These are phyloP conservation scores for Ophraella communa DNA, from an alignment of 2,888 invertebrate genomes.

Conservation along the genomic window DNA sequence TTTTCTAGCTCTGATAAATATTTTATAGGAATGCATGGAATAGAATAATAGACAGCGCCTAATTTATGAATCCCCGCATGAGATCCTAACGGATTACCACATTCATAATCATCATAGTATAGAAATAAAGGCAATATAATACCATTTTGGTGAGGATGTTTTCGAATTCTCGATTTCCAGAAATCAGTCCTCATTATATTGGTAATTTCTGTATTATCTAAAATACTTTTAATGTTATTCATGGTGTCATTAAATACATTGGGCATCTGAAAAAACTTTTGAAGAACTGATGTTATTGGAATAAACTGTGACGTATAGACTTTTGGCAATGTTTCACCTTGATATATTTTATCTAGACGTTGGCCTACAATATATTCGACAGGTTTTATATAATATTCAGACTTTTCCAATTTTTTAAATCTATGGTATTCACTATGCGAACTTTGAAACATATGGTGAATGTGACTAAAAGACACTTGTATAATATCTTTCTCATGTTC, in stretches of 20 bases:
- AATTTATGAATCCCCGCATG: constrained; percentile 34
- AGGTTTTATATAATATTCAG: not conserved
- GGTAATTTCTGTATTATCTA: too few relatives aligned
- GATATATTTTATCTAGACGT: not conserved
- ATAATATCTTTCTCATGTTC: too few relatives aligned
- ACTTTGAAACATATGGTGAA: too few relatives aligned
- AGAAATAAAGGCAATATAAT: too few relatives aligned
- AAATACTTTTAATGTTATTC: not conserved
- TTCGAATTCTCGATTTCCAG: not conserved
- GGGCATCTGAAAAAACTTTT: not conserved
- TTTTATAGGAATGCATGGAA: constrained; percentile 15
- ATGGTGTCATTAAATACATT: not conserved
- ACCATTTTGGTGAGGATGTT: not conserved
- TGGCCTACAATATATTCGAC: constrained; percentile 1
- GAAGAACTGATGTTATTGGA: not conserved
- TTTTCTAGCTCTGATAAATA: constrained; percentile 6
- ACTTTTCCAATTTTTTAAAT: not conserved
- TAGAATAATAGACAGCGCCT: constrained; percentile 29
- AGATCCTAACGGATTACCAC: constrained; percentile 29
- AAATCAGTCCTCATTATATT: not conserved
- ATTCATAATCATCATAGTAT: constrained; percentile 27
- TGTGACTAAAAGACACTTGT: too few relatives aligned
- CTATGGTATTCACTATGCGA: not conserved
- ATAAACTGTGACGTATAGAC: not conserved
- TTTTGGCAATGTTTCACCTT: not conserved